Conservation (phyloP, 2,888 invertebrate species). For the Papilio gigon region DNA sequence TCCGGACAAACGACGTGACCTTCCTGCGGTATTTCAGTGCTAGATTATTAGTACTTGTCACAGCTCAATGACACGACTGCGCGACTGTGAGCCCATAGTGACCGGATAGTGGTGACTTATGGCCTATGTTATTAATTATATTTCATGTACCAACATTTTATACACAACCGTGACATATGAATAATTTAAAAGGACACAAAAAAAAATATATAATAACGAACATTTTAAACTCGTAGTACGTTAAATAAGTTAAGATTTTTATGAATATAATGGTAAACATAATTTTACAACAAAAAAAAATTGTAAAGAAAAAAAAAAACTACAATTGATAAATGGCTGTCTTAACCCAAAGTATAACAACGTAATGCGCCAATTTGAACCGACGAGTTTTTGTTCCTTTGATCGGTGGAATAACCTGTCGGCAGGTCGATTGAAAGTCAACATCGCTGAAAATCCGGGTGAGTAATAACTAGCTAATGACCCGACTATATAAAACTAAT, state of each 20-base stretch:
- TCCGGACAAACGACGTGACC: slow-evolving; percentile 54
- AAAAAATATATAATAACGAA: too few relatives aligned
- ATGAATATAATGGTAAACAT: too few relatives aligned
- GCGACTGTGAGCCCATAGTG: slow-evolving; percentile 31
- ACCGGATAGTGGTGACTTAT: slow-evolving; percentile 22
- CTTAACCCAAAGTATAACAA: slow-evolving; percentile 45
- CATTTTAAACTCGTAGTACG: too few relatives aligned
- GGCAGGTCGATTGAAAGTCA: slow-evolving; percentile 77
- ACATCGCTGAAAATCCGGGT: slow-evolving; percentile 58
- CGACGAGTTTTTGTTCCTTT: slow-evolving; percentile 68
- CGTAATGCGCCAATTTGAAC: slow-evolving; percentile 18
- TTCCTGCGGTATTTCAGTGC: slow-evolving; percentile 46
- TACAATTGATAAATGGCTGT: slow-evolving; percentile 49
- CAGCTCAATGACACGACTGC: slow-evolving; percentile 46
- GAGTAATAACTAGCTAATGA: slow-evolving; percentile 60
- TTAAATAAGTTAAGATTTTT: too few relatives aligned
- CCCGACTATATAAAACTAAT: slow-evolving; percentile 38
- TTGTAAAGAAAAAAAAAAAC: background rate
- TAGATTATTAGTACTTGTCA: slow-evolving; percentile 58
- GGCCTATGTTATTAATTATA: slow-evolving; percentile 39
- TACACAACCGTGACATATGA: background rate
- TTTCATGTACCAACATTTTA: background rate
- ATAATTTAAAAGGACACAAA: background rate
- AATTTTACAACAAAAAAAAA: background rate
- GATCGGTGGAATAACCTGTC: slow-evolving; percentile 72